phyloP scores from a whole-genome alignment of 1,140 invertebrate genomes.

The Drosophila busckii region DNA sequence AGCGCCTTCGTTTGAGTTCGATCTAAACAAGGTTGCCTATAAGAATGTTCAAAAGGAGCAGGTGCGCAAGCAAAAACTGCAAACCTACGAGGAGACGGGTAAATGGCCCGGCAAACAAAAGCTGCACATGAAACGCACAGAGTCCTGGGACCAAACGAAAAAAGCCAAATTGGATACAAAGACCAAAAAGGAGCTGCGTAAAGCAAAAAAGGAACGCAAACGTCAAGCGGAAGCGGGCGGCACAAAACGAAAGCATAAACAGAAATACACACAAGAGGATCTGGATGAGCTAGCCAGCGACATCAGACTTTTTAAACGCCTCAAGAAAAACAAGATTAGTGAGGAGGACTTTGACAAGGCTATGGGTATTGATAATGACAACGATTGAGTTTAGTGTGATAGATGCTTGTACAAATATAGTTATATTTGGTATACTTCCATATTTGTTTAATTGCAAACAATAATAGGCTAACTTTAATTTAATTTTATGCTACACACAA shows the following conservation, averaged over 20 bases:
- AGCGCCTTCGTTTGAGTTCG: constrained; percentile 82
- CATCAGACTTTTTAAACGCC: constrained; percentile 90
- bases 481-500: too few species aligned
- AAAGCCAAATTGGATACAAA: constrained; percentile 85
- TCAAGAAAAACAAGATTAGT: constrained; percentile 90
- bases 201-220: constrained; percentile 81
- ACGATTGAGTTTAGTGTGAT: constrained; percentile 15
- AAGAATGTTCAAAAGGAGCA: constrained; percentile 90
- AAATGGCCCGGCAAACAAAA: constrained; percentile 85
- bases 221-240: constrained; percentile 61
- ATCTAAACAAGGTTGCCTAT: constrained; percentile 89
- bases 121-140: constrained; percentile 82
- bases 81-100: constrained; percentile 86
- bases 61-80: constrained; percentile 85
- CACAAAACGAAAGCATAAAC: constrained; percentile 80
- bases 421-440: neutral
- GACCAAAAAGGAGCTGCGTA: constrained; percentile 82
- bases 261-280: constrained; percentile 85
- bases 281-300: constrained; percentile 91
- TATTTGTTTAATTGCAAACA: constrained; percentile 3
- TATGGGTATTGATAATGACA: constrained; percentile 79
- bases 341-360: constrained; percentile 82
- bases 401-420: neutral
- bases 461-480: constrained; percentile 14
- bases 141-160: constrained; percentile 90